Base-by-base conservation (phyloP, 1,140 invertebrate genomes). In the Battus philenor region DNA sequence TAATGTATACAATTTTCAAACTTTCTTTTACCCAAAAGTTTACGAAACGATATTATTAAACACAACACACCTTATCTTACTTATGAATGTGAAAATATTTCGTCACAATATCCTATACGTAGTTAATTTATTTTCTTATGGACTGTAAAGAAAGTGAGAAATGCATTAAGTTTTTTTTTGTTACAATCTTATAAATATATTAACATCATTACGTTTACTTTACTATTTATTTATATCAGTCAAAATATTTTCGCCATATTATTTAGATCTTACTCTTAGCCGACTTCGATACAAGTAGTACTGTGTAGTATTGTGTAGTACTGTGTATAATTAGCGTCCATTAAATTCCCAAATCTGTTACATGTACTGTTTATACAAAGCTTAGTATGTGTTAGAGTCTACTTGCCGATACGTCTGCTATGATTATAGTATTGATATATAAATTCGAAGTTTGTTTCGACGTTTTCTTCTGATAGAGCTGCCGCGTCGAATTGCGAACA, bases 21-120 rank as follows among this genome's bases (percentile, higher is more conserved):
- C 76, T 73, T 10, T 79, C 56, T 59, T 65, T 68, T 76, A 74
- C 79, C 69, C 68, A 72, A 77, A 29, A 79, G 72, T 73, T 79
- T 65, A 71, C 51, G 74, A 74, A 78, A 79, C 70, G 57, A 66
- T 74, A 79, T 67, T 67, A 75, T 79, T 68, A 77, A 77, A 85
- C 70, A 84, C 73, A 85, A 82, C 80, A 84, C 81, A 78, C 64
- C 75, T 82, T 84, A 84, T 24, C 15, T 73, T 81, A 80, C 18
- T 71, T 81, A 80, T 62, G 61, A 78, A 80, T 84, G 80, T 81
- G 80, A 84, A 84, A 84, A 84, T 77, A 80, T 80, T 76, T 77
- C 68, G 61, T 71, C 68, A 74, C 59, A 68, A 80, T 73, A 80
- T 74, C 71, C 78, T 78, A 81, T 62, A 70, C 59, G 71, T 75